Conservation (phyloP, 1,140 invertebrate species). For the Drosophila sechellia region DNA sequence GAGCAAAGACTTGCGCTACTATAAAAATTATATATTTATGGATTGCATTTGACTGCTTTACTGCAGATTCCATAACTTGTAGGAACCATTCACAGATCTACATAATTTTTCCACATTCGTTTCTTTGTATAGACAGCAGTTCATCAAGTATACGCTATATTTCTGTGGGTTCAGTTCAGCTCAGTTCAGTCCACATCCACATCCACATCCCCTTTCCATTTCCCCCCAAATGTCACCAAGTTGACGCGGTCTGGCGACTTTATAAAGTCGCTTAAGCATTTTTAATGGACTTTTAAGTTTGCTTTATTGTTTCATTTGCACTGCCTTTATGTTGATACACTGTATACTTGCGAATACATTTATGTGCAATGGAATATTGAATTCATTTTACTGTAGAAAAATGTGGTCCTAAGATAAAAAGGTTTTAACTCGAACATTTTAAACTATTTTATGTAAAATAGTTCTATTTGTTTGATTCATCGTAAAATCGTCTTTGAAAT, state of each 20-base stretch:
- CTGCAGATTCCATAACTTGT: neutral
- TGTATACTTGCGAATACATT: constrained; percentile 13
- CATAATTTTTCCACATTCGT: neutral
- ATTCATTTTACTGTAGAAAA: neutral
- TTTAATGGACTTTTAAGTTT: constrained; percentile 83
- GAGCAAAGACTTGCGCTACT: neutral
- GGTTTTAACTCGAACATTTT: too few species aligned
- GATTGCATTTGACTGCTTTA: neutral
- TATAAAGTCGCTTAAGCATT: constrained; percentile 73
- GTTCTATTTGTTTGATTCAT: too few species aligned
- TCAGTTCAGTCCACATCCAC: constrained; percentile 35
- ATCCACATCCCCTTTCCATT: constrained; percentile 4
- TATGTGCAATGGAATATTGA: neutral
- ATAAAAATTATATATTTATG: neutral
- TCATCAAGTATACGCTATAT: constrained; percentile 41
- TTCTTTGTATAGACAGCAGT: constrained; percentile 6
- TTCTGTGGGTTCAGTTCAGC: constrained; percentile 28
- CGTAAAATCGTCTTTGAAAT: too few species aligned
- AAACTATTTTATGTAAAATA: too few species aligned
- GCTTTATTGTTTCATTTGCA: constrained; percentile 64
- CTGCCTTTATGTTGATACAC: constrained; percentile 32
- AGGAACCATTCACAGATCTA: neutral
- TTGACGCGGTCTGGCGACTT: constrained; percentile 68
- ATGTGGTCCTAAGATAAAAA: too few species aligned
- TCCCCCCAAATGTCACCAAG: constrained; percentile 43